A percentile compares a stretch with the other conserved stretches of the same genome.
Evolutionary conservation across 2,113 vertebrate genomes (phyloP).

Genomic region (Pristiophorus japonicus): DNA sequence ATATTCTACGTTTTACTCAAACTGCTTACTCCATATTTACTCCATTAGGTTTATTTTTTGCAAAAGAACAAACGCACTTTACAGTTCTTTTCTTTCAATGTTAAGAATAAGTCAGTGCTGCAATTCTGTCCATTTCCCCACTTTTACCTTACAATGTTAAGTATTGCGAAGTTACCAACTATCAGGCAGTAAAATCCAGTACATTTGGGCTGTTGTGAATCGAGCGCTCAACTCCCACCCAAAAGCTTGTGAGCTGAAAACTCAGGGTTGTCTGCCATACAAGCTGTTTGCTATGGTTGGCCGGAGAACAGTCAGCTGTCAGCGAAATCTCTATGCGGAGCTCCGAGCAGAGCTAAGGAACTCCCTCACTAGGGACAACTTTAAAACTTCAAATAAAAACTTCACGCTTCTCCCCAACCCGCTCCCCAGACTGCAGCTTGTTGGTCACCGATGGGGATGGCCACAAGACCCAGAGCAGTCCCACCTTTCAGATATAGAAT

Average conservation of each 20-base stretch:
- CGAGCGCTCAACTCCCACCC: not conserved
- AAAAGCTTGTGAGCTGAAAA: not conserved
- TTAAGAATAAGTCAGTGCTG: not conserved
- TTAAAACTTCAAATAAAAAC: not conserved
- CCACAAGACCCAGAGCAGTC: too few relatives aligned
- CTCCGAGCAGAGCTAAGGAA: not conserved
- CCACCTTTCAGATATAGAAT: not conserved
- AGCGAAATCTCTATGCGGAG: not conserved
- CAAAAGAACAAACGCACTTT: not conserved
- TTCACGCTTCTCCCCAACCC: not conserved
- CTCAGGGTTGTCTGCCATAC: not conserved
- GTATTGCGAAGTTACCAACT: not conserved
- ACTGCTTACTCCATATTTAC: not conserved
- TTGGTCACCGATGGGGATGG: not conserved
- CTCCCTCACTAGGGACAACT: not conserved
- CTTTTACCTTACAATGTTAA: not conserved
- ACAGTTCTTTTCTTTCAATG: not conserved
- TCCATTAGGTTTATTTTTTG: not conserved
- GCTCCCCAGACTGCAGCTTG: not conserved
- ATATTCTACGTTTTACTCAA: not conserved
- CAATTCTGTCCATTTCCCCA: not conserved
- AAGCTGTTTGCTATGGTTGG: not conserved
- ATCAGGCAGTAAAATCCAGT: not conserved
- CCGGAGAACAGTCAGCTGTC: not conserved
- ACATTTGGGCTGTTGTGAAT: not conserved